Evolutionary conservation across 1,140 invertebrate species (phyloP), one percentile per base, ranked within the genome.

Genomic region (Nephotettix cincticeps): DNA sequence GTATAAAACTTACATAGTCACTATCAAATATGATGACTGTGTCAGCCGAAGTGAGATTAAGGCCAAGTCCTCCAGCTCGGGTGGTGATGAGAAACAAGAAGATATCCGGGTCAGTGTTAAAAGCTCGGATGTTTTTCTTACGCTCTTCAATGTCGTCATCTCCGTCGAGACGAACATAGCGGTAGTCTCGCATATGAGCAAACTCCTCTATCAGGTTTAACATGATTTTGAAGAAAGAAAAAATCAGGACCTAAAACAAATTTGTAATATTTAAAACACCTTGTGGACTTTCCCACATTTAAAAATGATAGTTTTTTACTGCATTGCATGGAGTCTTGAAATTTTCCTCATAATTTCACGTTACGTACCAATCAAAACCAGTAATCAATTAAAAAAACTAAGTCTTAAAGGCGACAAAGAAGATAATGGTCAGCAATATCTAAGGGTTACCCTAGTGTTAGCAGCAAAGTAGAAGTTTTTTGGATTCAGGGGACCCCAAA

Each of bases 21-120:
- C 86, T 86, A 76, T 93, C 90, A 77, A 88, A 92, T 65, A 93
- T 87, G 51, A 93, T 90, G 9, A 92, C 91, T 64, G 91, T 92
- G 80, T 93, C 91, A 14, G 91, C 91, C 32, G 84, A 82, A 13
- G 86, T 86, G 14, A 93, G 80, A 80, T 93, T 93, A 28, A 93
- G 85, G 36, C 91, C 92, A n/a, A 90, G 78, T 19, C 88, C 88
- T 54, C 89, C 89, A 63, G 88, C 85, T 77, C 87, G 78, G 0
- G 86, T 90, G 1, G 87, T 86, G 1, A 90, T 77, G 1, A 90
- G 73, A 76, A 89, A 91, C 0, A 88, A n/a, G 75, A 88, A 88
- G 1, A 83, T 71, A 17, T 83, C 56, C 0, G 82, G 75, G 77
- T 88, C 78, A 0, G 74, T 77, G 71, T 87, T 89, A 74, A 89